Conservation (phyloP, 2,888 invertebrate species). For the Scelioninae gen. 2 region DNA sequence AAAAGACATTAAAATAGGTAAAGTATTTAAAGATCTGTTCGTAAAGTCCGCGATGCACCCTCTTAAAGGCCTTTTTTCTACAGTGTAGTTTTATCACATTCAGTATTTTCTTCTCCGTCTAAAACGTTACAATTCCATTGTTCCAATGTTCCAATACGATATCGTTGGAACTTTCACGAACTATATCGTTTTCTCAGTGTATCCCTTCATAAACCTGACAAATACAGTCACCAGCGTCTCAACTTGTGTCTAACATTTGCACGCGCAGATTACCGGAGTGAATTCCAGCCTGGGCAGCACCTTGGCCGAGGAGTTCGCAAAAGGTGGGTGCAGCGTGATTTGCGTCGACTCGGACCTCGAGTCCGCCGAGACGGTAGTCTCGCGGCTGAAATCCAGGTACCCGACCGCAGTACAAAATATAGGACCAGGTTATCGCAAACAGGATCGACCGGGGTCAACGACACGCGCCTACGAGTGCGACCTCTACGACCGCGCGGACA, state of each 20-base stretch:
- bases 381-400: slow-evolving; percentile 58
- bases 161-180: too few relatives aligned
- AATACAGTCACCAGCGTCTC: too few relatives aligned
- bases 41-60: too few relatives aligned
- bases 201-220: too few relatives aligned
- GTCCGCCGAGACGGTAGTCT: slow-evolving; percentile 60
- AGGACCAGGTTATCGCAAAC: slow-evolving; percentile 61
- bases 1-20: too few relatives aligned
- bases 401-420: slow-evolving; percentile 60
- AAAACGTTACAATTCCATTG: too few relatives aligned
- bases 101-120: too few relatives aligned
- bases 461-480: slow-evolving; percentile 67
- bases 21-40: too few relatives aligned
- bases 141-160: too few relatives aligned
- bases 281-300: slow-evolving; percentile 67
- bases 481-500: slow-evolving; percentile 65
- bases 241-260: not conserved
- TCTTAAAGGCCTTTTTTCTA: too few relatives aligned
- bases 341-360: slow-evolving; percentile 67
- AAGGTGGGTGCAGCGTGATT: slow-evolving; percentile 68
- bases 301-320: slow-evolving; percentile 69
- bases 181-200: too few relatives aligned
- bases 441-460: slow-evolving; percentile 47
- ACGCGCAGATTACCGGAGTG: slow-evolving; percentile 68
- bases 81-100: too few relatives aligned